A percentile compares a stretch with the other conserved stretches of the same genome.
Conservation (phyloP, 1,140 invertebrate species). For the Acromyrmex charruanus region DNA sequence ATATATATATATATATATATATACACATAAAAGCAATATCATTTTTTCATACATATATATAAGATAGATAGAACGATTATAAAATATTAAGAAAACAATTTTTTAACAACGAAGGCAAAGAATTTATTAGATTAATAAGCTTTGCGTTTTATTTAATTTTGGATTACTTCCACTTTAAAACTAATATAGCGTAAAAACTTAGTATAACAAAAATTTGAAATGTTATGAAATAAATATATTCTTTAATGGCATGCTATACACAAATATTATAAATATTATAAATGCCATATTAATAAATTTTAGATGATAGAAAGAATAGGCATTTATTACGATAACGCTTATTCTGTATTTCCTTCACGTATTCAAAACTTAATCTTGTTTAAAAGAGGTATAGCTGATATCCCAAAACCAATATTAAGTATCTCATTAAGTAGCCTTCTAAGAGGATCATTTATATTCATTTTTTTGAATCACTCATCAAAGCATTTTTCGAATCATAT, state of each 20-base stretch:
- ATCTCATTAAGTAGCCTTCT: conserved; percentile 68
- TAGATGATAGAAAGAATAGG: conserved; percentile 12
- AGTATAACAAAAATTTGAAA: background rate
- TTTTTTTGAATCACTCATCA: conserved; percentile 67
- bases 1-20: too few relatives aligned
- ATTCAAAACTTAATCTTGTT: conserved; percentile 11
- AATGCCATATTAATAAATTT: background rate
- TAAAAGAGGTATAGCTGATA: conserved; percentile 34
- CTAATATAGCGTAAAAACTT: background rate
- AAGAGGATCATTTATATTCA: background rate
- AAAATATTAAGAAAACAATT: conserved; percentile 37
- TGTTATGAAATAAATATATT: conserved; percentile 33
- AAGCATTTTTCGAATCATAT: conserved; percentile 97
- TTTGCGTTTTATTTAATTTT: background rate
- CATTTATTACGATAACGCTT: background rate
- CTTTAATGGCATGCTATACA: background rate
- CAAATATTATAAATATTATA: conserved; percentile 6
- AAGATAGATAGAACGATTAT: conserved; percentile 20
- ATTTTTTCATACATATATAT: conserved; percentile 9
- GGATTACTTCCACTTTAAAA: background rate
- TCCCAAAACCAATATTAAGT: conserved; percentile 72
- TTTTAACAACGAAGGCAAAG: background rate
- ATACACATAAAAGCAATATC: conserved; percentile 18
- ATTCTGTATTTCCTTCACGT: background rate
- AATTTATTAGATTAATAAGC: background rate